Conservation (phyloP, 2,888 invertebrate genomes). For the Pocota personata region DNA sequence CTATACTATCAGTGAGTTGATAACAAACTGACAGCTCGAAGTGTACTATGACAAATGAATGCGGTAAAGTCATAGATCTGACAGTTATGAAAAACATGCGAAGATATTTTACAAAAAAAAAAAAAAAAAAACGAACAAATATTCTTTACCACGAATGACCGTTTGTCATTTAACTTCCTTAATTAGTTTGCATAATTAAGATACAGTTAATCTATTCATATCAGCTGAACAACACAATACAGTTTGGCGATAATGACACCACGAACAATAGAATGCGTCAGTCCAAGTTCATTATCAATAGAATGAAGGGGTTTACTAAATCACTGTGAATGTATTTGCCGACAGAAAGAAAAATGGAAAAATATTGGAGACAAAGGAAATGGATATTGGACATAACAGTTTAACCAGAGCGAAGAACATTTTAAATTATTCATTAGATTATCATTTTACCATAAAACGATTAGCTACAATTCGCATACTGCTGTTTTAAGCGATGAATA, state of each 20-base stretch:
- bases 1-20: not conserved
- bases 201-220: slow-evolving; percentile 19
- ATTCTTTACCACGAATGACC: not conserved
- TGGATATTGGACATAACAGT: not conserved
- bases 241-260: not conserved
- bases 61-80: not conserved
- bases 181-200: slow-evolving; percentile 6
- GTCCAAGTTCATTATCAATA: slow-evolving; percentile 14
- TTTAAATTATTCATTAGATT: not conserved
- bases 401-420: not conserved
- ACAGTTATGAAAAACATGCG: not conserved
- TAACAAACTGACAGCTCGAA: not conserved
- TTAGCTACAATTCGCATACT: not conserved
- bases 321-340: not conserved
- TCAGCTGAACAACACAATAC: not conserved
- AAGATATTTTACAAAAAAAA: not conserved
- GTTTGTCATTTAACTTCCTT: not conserved
- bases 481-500: not conserved
- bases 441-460: not conserved
- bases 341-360: not conserved
- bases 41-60: not conserved
- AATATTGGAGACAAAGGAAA: not conserved
- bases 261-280: slow-evolving; percentile 1
- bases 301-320: not conserved
- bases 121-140: not conserved